phyloP scores from a whole-genome alignment of 2,797 vertebrate genomes.

The Choloepus didactylus region DNA sequence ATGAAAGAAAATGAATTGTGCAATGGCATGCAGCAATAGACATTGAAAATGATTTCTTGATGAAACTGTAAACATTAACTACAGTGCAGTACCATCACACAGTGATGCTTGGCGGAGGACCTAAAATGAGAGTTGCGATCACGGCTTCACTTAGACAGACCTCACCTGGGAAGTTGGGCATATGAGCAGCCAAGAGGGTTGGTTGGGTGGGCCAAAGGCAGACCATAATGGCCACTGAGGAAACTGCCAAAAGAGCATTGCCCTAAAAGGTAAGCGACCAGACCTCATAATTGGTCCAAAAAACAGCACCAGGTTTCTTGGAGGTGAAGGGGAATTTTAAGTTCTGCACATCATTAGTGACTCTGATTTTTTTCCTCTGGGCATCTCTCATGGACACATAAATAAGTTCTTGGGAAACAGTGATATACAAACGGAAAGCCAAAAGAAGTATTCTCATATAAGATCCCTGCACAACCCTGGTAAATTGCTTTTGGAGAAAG shows the following conservation, averaged over 20 bases:
- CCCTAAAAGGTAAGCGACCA: background rate
- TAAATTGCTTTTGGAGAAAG: background rate
- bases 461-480: accelerated
- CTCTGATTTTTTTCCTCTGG: background rate
- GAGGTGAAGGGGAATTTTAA: background rate
- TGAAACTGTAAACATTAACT: background rate
- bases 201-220: background rate
- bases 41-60: background rate
- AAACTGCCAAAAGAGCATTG: background rate
- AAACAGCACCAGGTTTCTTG: background rate
- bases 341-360: background rate
- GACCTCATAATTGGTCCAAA: background rate
- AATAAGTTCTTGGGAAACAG: background rate
- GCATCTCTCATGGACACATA: background rate
- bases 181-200: background rate
- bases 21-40: background rate
- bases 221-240: background rate
- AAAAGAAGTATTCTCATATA: background rate
- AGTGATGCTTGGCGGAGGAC: background rate
- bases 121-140: background rate
- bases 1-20: background rate
- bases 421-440: background rate
- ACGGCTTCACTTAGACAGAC: background rate
- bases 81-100: background rate
- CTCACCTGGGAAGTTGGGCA: background rate